Percentiles rank a stretch among this genome's conserved stretches.
Evolutionary conservation across 2,888 invertebrate species (phyloP).

Genomic region (Unio delphinus): DNA sequence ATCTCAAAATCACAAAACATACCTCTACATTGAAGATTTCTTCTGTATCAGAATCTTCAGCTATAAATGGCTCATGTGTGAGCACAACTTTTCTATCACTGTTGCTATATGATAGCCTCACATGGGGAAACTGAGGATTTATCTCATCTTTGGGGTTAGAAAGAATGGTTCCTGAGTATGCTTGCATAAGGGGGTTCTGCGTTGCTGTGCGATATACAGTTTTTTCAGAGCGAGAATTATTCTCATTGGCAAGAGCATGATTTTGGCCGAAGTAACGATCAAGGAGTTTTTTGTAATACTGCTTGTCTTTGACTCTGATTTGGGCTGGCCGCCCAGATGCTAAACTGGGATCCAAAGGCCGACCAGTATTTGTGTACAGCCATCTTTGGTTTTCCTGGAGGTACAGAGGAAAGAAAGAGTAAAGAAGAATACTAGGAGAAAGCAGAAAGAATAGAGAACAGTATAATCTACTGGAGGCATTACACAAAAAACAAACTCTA

Average conservation of each 20-base stretch:
- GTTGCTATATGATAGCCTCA: slow-evolving; percentile 50
- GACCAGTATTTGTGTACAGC: slow-evolving; percentile 44
- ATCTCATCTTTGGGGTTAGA: slow-evolving; percentile 39
- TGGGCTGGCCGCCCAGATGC: slow-evolving; percentile 46
- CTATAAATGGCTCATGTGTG: slow-evolving; percentile 40
- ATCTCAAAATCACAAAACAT: slow-evolving; percentile 12
- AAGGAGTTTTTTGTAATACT: slow-evolving; percentile 63
- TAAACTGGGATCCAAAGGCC: slow-evolving; percentile 46
- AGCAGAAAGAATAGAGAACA: too few relatives aligned
- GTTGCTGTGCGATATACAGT: slow-evolving; percentile 23
- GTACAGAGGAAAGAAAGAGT: slow-evolving; percentile 28
- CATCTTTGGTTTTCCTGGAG: slow-evolving; percentile 54
- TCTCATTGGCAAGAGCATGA: slow-evolving; percentile 59
- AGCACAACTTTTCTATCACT: slow-evolving; percentile 46
- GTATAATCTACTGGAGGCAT: too few relatives aligned
- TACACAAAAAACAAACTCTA: too few relatives aligned
- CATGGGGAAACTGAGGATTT: slow-evolving; percentile 51
- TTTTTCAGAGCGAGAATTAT: slow-evolving; percentile 30
- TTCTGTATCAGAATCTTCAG: slow-evolving; percentile 45
- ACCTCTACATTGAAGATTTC: slow-evolving; percentile 49
- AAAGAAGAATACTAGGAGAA: neutral
- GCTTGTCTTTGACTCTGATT: slow-evolving; percentile 58
- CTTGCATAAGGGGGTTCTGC: slow-evolving; percentile 21
- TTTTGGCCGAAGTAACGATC: slow-evolving; percentile 63
- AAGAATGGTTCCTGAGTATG: slow-evolving; percentile 31